Evolutionary conservation across 1,140 invertebrate species (phyloP).

Genomic region (Cyphomyrmex costatus): DNA sequence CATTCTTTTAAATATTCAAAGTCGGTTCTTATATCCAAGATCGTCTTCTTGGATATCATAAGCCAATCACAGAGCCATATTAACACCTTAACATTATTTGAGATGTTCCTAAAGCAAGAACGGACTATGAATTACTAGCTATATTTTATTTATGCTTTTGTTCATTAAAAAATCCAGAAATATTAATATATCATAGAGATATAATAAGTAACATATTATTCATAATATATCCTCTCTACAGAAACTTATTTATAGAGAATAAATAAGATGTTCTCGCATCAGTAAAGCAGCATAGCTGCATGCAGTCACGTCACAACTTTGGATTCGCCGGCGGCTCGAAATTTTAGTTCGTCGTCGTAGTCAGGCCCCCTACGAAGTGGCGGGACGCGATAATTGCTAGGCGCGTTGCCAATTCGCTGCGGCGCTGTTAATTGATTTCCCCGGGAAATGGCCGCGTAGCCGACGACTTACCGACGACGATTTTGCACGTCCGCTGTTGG

Average conservation of each 20-base stretch:
- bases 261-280: background rate
- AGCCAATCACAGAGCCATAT: too few relatives aligned
- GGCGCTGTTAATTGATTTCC: slow-evolving; percentile 75
- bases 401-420: slow-evolving; percentile 77
- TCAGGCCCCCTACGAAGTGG: slow-evolving; percentile 64
- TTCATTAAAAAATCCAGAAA: background rate
- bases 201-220: slow-evolving; percentile 11
- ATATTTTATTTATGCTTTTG: background rate
- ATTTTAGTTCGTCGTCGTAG: slow-evolving; percentile 62
- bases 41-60: too few relatives aligned
- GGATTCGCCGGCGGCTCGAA: slow-evolving; percentile 39
- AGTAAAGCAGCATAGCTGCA: slow-evolving; percentile 40
- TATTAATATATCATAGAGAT: background rate
- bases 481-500: slow-evolving; percentile 59
- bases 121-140: too few relatives aligned
- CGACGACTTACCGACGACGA: slow-evolving; percentile 61
- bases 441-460: slow-evolving; percentile 63
- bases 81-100: too few relatives aligned
- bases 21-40: too few relatives aligned
- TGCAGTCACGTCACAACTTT: slow-evolving; percentile 61
- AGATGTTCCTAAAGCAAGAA: too few relatives aligned
- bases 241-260: background rate
- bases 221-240: background rate
- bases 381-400: slow-evolving; percentile 77
- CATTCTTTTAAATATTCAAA: background rate